Percentiles rank a stretch among this genome's conserved stretches.
Conservation (phyloP, 1,140 invertebrate species). For the Pristionchus pacificus region DNA sequence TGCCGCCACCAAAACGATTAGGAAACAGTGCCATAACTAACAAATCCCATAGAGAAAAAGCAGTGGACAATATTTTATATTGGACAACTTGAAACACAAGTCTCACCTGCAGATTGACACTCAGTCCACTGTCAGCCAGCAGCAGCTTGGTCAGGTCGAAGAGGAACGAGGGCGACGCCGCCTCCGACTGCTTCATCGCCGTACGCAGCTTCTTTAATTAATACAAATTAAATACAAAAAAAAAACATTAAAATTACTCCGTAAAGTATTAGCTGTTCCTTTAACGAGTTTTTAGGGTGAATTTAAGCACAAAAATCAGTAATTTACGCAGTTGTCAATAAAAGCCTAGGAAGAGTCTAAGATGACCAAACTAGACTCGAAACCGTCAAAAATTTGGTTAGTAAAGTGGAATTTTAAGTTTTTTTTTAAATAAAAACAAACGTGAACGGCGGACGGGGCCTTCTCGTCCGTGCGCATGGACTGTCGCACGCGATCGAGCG, state of each 20-base stretch:
- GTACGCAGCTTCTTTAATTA: slow-evolving; percentile 41
- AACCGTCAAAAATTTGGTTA: too few species aligned
- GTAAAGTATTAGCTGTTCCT: too few species aligned
- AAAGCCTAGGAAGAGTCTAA: neutral
- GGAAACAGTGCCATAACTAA: neutral
- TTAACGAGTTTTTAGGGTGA: too few species aligned
- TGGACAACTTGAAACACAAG: slow-evolving; percentile 6
- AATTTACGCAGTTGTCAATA: neutral
- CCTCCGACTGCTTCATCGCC: slow-evolving; percentile 41
- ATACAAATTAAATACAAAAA: slow-evolving; percentile 20
- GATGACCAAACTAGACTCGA: slow-evolving; percentile 11
- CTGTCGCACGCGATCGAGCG: slow-evolving; percentile 44
- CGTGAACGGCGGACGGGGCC: slow-evolving; percentile 49
- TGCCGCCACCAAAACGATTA: neutral
- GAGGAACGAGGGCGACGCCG: slow-evolving; percentile 51
- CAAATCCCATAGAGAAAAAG: too few species aligned
- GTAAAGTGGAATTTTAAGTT: too few species aligned
- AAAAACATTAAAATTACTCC: slow-evolving; percentile 1
- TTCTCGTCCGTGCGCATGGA: slow-evolving; percentile 36
- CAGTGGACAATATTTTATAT: too few species aligned
- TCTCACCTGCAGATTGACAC: slow-evolving; percentile 53
- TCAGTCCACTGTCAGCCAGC: slow-evolving; percentile 43
- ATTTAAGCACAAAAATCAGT: neutral
- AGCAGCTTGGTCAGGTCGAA: slow-evolving; percentile 51
- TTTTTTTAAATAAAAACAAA: slow-evolving; percentile 29